Base-by-base conservation (phyloP, 2,888 invertebrate species). In the Rutpela maculata region DNA sequence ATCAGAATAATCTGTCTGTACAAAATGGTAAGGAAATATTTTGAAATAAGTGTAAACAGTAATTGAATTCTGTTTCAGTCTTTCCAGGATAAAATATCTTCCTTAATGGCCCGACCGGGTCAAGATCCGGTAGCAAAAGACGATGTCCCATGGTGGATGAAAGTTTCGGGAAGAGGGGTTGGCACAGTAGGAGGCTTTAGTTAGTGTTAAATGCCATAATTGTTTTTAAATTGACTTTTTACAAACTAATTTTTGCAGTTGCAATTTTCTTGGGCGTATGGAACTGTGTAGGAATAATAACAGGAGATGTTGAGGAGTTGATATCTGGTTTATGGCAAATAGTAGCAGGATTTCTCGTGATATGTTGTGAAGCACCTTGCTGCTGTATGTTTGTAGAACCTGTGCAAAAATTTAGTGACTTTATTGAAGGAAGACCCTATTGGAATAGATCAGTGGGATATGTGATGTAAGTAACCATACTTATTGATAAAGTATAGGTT, bases 331-430 rank as follows among this genome's bases (percentile, higher is more conserved):
- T 97, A 86, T 94, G 95, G 93, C 96, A 96, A 92, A 96, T 97
- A 94, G 87, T 97, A 80, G 94, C 96, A 79, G 99, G 98, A 57
- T 97, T 99, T 90, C 87, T 96, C 79, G 94, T 97, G 78, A 92
- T 98, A 84, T 94, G 95, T 62, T 93, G 98, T 86, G 99, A 99
- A 91, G 98, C 99, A 57, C 99, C 99, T 0, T 99, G 97, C 89
- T 99, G 98, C 91, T 99, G 98, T 91, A 93, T 97, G 91, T 99
- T 98, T 91, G 93, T 99, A 82, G 99, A 98, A 88, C 96, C 96
- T 91, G 97, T 99, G 75, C 96, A 97, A 90, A 93, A 93, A 79
- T 91, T 98, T 73, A 96, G 97, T 77, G 94, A 95, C 86, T 95
- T 93, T 91, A 94, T 96, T 72, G 98, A 98, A 86, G 91, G 92